phyloP scores from a whole-genome alignment of 1,140 invertebrate genomes.

The Leptopilina boulardi region DNA sequence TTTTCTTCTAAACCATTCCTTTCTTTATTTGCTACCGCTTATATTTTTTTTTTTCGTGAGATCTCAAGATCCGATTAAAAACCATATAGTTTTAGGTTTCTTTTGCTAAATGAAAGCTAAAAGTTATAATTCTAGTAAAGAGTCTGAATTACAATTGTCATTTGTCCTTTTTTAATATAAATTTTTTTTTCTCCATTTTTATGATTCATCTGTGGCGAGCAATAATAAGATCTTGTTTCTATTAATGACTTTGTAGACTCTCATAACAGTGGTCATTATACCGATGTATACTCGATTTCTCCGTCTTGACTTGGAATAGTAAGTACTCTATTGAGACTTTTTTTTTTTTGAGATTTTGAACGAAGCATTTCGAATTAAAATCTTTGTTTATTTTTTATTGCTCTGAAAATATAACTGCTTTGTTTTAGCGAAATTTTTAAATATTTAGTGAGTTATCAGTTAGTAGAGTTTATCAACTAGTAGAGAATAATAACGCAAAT shows the following conservation, averaged over 20 bases:
- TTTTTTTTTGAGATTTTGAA: constrained; percentile 30
- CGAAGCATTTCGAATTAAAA: background rate
- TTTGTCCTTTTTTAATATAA: too few relatives aligned
- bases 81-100: constrained; percentile 50
- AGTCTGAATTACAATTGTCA: constrained; percentile 53
- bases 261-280: constrained; percentile 52
- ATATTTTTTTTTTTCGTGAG: too few relatives aligned
- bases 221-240: constrained; percentile 40
- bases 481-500: too few relatives aligned
- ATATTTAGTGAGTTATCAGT: too few relatives aligned
- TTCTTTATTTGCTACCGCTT: constrained; percentile 29
- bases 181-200: background rate
- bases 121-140: constrained; percentile 53
- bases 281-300: constrained; percentile 52
- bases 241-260: constrained; percentile 54
- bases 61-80: constrained; percentile 64
- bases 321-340: constrained; percentile 48
- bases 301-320: constrained; percentile 53
- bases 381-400: too few relatives aligned
- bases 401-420: too few relatives aligned
- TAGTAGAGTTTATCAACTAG: too few relatives aligned
- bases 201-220: background rate
- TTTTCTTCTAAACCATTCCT: constrained; percentile 36
- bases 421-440: too few relatives aligned
- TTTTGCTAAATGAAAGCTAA: constrained; percentile 54